Percentiles rank a stretch among this genome's conserved stretches.
These are phyloP conservation scores for Dromaius novaehollandiae DNA, from an alignment of 2,113 vertebrate species.

Conservation along the genomic window DNA sequence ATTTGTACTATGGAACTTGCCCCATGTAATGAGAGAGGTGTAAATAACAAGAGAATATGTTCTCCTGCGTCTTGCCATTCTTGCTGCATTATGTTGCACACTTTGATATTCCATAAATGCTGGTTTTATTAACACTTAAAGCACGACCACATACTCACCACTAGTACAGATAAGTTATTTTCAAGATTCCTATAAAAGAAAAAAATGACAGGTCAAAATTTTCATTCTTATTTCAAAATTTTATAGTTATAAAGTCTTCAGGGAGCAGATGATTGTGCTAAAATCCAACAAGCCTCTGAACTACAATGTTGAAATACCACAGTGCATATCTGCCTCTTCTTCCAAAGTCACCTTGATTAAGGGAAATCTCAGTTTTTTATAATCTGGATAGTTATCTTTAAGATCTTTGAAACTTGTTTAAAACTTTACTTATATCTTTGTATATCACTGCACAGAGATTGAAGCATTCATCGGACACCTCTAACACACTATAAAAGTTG, in stretches of 20 bases:
- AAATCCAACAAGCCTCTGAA: background rate
- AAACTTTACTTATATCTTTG: background rate
- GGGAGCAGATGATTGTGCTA: background rate
- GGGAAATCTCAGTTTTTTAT: background rate
- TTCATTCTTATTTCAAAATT: background rate
- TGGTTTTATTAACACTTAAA: background rate
- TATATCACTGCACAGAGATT: background rate
- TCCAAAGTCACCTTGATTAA: background rate
- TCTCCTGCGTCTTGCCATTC: background rate
- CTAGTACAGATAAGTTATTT: background rate
- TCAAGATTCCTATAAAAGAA: background rate
- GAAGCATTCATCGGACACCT: background rate
- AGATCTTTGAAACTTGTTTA: background rate
- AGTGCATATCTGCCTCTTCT: background rate
- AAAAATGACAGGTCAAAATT: background rate
- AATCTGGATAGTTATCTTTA: background rate
- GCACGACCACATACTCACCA: background rate
- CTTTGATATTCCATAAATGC: background rate
- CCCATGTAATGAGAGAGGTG: background rate
- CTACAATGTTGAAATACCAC: background rate
- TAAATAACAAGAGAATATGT: background rate
- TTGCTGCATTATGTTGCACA: background rate
- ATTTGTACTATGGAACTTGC: background rate
- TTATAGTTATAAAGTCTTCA: background rate
- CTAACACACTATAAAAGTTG: background rate